phyloP scores from a whole-genome alignment of 2,113 vertebrate genomes.

The Noctilio leporinus region DNA sequence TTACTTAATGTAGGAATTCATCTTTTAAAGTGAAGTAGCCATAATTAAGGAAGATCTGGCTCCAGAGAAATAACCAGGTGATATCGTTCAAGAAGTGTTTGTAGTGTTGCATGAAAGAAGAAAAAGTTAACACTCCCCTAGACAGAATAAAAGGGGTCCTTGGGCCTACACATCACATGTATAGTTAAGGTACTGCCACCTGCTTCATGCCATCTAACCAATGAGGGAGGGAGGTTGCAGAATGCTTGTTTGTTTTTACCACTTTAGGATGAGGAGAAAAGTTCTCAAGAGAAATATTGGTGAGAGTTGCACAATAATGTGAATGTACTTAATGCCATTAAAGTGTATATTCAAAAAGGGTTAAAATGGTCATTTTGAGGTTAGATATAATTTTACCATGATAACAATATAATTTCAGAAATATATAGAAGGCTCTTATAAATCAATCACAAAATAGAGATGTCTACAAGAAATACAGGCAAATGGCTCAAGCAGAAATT shows the following conservation, averaged over 20 bases:
- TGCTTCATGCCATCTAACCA: background rate
- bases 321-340: background rate
- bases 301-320: background rate
- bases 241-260: background rate
- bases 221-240: accelerated
- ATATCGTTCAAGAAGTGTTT: background rate
- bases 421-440: background rate
- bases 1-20: background rate
- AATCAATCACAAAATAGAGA: background rate
- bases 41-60: background rate
- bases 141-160: background rate
- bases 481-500: background rate
- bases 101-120: background rate
- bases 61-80: background rate
- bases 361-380: background rate
- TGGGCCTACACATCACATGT: background rate
- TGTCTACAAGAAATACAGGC: background rate
- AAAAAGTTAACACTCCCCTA: background rate
- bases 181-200: background rate
- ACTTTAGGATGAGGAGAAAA: background rate
- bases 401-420: background rate
- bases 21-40: background rate
- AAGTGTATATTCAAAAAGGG: background rate
- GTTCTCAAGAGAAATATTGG: background rate
- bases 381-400: background rate